Conservation (phyloP, 2,113 vertebrate species). For the Myotis brandtii region DNA sequence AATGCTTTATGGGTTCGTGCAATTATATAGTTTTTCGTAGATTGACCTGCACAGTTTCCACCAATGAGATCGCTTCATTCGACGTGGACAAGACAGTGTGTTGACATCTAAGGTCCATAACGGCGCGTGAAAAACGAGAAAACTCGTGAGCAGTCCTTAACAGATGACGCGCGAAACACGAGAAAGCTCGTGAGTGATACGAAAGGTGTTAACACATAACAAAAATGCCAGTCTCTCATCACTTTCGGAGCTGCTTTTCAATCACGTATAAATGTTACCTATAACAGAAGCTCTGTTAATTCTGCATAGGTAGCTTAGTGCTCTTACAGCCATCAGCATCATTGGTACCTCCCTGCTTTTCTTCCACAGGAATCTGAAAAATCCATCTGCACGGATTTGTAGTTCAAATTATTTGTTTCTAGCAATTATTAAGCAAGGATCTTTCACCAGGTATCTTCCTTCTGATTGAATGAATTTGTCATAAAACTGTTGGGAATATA, state of each 20-base stretch:
- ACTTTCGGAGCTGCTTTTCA: neutral
- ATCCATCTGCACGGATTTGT: neutral
- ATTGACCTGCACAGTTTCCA: no score
- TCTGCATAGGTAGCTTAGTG: neutral
- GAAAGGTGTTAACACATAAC: neutral
- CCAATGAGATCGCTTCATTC: no score
- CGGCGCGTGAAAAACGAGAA: no score
- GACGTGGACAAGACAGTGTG: no score
- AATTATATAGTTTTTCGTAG: no score
- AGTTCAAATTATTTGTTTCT: constrained; percentile 20
- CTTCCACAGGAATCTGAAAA: neutral
- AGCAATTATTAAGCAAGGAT: neutral
- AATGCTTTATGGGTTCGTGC: no score
- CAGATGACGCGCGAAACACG: no score
- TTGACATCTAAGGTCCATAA: no score
- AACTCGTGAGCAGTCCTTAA: no score
- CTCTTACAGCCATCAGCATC: neutral
- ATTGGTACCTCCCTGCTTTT: neutral
- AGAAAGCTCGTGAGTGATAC: no score
- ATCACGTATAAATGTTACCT: neutral
- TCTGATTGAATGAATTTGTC: neutral
- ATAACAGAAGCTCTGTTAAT: neutral
- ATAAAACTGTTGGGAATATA: neutral
- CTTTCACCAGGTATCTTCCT: neutral
- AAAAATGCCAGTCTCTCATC: neutral